Conservation (phyloP, 2,797 vertebrate species). For the Eulemur albifrons region DNA sequence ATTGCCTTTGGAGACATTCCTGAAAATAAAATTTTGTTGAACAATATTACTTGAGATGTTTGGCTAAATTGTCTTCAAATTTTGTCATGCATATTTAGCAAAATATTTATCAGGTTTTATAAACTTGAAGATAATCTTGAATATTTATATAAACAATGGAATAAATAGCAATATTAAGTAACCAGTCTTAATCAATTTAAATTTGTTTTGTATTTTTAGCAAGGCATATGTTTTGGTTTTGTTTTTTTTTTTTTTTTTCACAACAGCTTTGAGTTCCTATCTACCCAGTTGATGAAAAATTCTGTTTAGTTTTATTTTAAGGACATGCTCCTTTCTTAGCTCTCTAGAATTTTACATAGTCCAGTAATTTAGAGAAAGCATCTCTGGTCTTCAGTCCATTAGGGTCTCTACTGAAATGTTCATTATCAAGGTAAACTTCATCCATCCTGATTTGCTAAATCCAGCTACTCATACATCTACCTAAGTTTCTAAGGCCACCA, state of each 20-base stretch:
- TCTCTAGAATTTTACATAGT: neutral
- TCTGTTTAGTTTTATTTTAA: neutral
- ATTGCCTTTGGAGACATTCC: neutral
- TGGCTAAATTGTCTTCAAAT: neutral
- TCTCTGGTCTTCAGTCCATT: neutral
- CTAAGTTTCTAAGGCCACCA: neutral
- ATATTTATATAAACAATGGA: neutral
- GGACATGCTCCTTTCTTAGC: neutral
- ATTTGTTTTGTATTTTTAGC: neutral
- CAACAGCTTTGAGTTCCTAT: neutral
- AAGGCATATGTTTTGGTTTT: neutral
- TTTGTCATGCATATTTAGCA: neutral
- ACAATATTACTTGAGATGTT: neutral
- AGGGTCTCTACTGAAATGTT: neutral
- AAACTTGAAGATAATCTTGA: neutral
- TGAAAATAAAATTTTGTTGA: conserved; percentile 7
- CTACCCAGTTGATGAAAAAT: neutral
- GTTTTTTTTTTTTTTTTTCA: neutral
- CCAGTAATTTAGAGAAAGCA: neutral
- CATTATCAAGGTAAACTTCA: neutral
- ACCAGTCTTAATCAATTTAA: neutral
- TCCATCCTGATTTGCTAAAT: neutral
- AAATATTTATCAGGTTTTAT: neutral
- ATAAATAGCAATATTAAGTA: neutral
- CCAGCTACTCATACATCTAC: neutral